Percentiles rank a stretch among this genome's conserved stretches.
phyloP scores from a whole-genome alignment of 2,113 vertebrate genomes.

The Pelvicachromis taeniatus region DNA sequence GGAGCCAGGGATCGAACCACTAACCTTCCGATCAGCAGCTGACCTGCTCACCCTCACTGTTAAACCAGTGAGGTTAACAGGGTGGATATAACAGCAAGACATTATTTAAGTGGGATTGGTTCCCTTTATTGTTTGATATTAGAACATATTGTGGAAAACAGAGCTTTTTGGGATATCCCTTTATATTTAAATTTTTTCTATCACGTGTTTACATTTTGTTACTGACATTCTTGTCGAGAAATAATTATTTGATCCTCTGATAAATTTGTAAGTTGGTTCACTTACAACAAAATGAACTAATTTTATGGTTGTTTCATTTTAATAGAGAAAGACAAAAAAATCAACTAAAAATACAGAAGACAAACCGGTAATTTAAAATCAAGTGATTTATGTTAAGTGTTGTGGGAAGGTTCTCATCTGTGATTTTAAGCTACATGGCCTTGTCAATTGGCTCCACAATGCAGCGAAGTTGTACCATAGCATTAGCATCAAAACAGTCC shows the following conservation, averaged over 20 bases:
- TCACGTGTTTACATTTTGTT: not conserved
- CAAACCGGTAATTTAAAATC: too few species aligned
- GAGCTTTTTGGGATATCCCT: not conserved
- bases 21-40: too few species aligned
- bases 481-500: not conserved
- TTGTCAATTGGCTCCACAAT: not conserved
- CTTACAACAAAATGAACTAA: not conserved
- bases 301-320: not conserved
- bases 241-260: not conserved
- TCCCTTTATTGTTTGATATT: not conserved
- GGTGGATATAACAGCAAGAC: not conserved
- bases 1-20: too few species aligned
- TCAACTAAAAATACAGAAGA: not conserved
- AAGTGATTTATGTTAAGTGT: too few species aligned
- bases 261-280: not conserved
- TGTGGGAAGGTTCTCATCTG: accelerated
- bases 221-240: not conserved
- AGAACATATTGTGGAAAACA: not conserved
- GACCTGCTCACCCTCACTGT: too few species aligned
- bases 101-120: not conserved
- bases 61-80: not conserved
- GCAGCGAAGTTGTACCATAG: not conserved
- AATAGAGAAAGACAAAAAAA: not conserved
- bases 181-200: not conserved
- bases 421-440: not conserved